Evolutionary conservation across 2,797 vertebrate genomes (phyloP).

Genomic region (Nyctibius grandis): DNA sequence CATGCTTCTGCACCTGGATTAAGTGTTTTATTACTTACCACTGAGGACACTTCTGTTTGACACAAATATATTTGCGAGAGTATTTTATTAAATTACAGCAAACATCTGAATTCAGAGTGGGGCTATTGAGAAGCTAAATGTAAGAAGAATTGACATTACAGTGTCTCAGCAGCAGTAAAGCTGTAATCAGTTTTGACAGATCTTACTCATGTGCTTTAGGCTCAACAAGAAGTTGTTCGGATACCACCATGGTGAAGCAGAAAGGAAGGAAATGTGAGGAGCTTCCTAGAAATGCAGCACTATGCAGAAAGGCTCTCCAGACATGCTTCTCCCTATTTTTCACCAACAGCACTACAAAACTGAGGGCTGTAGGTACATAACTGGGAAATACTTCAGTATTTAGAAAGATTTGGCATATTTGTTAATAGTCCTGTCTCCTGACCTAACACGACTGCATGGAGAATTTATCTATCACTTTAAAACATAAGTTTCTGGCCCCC

Average conservation of each 20-base stretch:
- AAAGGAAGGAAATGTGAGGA: neutral
- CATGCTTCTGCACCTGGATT: constrained; percentile 50
- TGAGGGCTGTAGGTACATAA: neutral
- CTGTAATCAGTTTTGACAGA: constrained; percentile 40
- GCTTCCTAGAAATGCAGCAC: neutral
- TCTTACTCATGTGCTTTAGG: constrained; percentile 32
- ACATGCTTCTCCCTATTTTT: neutral
- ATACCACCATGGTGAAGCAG: neutral
- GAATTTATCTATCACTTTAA: neutral
- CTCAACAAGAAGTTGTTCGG: neutral
- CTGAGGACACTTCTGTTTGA: constrained; percentile 51
- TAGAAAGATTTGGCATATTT: neutral
- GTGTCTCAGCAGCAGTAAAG: constrained; percentile 37
- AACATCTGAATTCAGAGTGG: constrained; percentile 62
- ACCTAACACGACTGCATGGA: neutral
- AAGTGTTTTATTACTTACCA: constrained; percentile 62
- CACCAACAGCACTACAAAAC: neutral
- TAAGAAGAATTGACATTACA: constrained; percentile 41
- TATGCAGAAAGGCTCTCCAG: neutral
- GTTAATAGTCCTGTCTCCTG: neutral
- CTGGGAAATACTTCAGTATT: neutral
- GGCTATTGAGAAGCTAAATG: constrained; percentile 46
- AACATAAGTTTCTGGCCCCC: neutral
- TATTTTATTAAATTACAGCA: constrained; percentile 62
- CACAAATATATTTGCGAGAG: constrained; percentile 59